A percentile compares a stretch with the other conserved stretches of the same genome.
These are phyloP conservation scores for Psittacus erithacus DNA, from an alignment of 2,113 vertebrate species.

Conservation along the genomic window DNA sequence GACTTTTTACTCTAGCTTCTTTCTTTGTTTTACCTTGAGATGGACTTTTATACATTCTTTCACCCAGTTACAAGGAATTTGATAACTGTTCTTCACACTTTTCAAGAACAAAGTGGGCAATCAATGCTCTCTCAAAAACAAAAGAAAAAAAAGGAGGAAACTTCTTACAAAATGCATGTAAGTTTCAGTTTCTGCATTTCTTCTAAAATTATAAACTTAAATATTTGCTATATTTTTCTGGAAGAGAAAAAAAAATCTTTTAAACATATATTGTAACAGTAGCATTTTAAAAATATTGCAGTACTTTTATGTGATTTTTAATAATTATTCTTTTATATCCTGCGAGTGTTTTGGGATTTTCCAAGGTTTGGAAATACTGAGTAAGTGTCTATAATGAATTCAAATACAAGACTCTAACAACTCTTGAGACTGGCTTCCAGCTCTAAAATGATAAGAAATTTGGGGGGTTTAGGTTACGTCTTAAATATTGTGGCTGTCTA, in stretches of 20 bases:
- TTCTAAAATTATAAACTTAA: neutral
- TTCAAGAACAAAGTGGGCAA: neutral
- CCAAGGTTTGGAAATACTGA: neutral
- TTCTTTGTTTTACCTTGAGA: neutral
- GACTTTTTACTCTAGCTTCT: neutral
- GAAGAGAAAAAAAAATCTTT: neutral
- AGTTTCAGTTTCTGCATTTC: neutral
- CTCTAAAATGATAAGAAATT: neutral
- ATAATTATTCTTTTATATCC: neutral
- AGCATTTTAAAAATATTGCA: accelerated
- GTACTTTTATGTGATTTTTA: neutral
- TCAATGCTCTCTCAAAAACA: neutral
- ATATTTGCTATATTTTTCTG: neutral
- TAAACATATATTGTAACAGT: neutral
- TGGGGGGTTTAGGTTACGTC: accelerated
- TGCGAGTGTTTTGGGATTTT: neutral
- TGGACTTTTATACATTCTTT: neutral
- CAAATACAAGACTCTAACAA: neutral
- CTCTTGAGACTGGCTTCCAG: neutral
- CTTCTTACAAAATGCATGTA: neutral
- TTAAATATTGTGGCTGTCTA: neutral
- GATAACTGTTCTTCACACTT: neutral
- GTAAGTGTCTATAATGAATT: neutral
- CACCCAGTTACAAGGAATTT: neutral
- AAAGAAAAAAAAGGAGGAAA: neutral